Evolutionary conservation across 2,888 invertebrate genomes (phyloP).

Genomic region (Hermodice carunculata): DNA sequence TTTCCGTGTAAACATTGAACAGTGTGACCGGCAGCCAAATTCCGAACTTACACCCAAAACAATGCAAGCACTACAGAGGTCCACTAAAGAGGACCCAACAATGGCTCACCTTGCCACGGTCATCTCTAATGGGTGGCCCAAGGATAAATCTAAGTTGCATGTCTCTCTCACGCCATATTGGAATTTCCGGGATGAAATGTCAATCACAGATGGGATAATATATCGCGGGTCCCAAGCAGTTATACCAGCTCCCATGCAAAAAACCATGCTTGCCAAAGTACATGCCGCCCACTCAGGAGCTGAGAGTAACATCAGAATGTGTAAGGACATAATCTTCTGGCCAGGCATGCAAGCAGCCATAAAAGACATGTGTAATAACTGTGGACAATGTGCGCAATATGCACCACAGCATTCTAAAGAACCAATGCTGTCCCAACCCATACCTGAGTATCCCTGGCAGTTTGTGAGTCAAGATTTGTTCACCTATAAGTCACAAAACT

Average conservation of each 20-base stretch:
- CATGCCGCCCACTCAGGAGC: too few relatives aligned
- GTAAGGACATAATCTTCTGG: constrained; percentile 7
- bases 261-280: too few relatives aligned
- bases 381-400: constrained; percentile 1
- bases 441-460: constrained; percentile 3
- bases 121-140: constrained; percentile 9
- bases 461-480: constrained; percentile 7
- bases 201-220: too few relatives aligned
- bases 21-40: not conserved
- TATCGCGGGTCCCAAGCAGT: too few relatives aligned
- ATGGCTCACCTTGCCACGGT: not conserved
- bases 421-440: constrained; percentile 1
- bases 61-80: not conserved
- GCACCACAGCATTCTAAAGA: not conserved
- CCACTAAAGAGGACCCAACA: not conserved
- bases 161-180: too few relatives aligned
- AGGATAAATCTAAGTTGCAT: not conserved
- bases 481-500: not conserved
- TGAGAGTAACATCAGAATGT: constrained; percentile 8
- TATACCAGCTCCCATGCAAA: too few relatives aligned
- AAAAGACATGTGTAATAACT: constrained; percentile 5
- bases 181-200: too few relatives aligned
- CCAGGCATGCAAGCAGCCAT: constrained; percentile 3
- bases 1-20: not conserved
- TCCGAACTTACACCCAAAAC: not conserved